A percentile compares a stretch with the other conserved stretches of the same genome.
Conservation (phyloP, 2,888 invertebrate genomes). For the Protophormia terraenovae region DNA sequence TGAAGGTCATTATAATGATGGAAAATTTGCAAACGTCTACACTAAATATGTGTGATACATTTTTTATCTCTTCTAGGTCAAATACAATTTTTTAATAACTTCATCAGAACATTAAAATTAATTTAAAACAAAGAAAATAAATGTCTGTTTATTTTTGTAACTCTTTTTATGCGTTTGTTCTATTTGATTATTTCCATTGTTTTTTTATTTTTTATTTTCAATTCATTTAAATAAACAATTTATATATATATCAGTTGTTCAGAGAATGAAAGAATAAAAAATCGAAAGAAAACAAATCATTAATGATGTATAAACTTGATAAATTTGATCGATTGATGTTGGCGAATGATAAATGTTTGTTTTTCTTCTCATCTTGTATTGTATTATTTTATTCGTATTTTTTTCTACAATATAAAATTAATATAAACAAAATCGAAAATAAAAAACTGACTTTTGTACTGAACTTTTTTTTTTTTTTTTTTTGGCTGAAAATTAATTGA, state of each 20-base stretch:
- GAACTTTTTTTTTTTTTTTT: no score
- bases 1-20: no score
- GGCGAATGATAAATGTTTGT: slow-evolving; percentile 33
- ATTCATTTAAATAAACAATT: neutral
- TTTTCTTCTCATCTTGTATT: neutral
- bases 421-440: neutral
- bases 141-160: neutral
- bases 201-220: neutral
- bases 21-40: no score
- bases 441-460: neutral
- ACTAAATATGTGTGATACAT: neutral
- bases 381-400: neutral
- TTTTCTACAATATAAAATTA: neutral
- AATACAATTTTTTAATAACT: neutral
- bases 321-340: slow-evolving; percentile 42
- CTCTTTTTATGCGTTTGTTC: neutral
- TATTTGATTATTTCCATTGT: no score
- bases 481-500: neutral
- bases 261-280: neutral
- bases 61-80: neutral
- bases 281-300: slow-evolving; percentile 10
- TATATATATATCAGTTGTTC: neutral
- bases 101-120: neutral
- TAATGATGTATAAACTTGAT: slow-evolving; percentile 16
- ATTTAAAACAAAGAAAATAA: neutral